These are phyloP conservation scores for Phoenoteleia sp. DNA, from an alignment of 2,888 invertebrate species.

Conservation along the genomic window DNA sequence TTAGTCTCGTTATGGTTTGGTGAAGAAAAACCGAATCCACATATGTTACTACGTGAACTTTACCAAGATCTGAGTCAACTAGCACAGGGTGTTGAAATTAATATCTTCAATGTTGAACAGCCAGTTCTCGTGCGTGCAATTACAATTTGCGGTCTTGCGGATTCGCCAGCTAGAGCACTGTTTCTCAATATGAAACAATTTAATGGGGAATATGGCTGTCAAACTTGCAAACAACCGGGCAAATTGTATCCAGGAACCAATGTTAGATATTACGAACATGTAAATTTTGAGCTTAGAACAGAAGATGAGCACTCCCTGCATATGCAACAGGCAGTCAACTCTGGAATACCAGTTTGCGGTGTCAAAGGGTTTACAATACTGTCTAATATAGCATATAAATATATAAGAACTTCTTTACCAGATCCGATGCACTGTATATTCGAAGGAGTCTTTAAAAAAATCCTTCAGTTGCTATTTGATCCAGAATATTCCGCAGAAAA, in stretches of 20 bases:
- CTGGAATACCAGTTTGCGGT: background rate
- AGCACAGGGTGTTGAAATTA: conserved; percentile 7
- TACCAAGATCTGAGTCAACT: conserved; percentile 10
- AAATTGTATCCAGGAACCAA: conserved; percentile 17
- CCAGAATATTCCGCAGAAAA: background rate
- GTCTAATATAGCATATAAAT: conserved; percentile 21
- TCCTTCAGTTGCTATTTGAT: conserved; percentile 47
- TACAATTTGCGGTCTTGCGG: background rate
- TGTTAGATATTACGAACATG: conserved; percentile 27
- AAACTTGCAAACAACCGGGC: conserved; percentile 36
- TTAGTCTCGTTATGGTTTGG: conserved; percentile 62
- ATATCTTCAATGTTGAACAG: background rate
- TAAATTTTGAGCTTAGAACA: conserved; percentile 10
- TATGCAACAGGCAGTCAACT: background rate
- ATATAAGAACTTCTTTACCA: conserved; percentile 29
- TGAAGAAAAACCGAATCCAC: conserved; percentile 41
- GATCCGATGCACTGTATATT: conserved; percentile 67
- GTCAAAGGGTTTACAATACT: conserved; percentile 25
- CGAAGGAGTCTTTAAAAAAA: conserved; percentile 39
- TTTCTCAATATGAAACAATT: conserved; percentile 7
- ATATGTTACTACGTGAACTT: conserved; percentile 22
- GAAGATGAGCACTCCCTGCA: conserved; percentile 10
- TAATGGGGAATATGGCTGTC: conserved; percentile 11
- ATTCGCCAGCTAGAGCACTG: conserved; percentile 5
- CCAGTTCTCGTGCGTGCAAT: conserved; percentile 30